Conservation (phyloP, 2,888 invertebrate species). For the Uropetala carovei region DNA sequence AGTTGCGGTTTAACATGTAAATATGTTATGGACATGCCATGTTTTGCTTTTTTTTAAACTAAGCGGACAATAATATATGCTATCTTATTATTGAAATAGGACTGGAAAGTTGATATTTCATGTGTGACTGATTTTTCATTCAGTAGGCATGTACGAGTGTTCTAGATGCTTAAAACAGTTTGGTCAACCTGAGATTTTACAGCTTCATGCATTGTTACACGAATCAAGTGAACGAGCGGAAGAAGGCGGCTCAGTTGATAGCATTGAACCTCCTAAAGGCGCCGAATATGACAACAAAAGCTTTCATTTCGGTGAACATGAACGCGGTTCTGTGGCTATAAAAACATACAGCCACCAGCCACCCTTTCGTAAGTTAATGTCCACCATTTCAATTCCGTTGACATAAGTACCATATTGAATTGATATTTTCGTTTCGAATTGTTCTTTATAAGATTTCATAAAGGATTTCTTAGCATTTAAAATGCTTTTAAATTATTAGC, state of each 20-base stretch:
- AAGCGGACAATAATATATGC: too few species aligned
- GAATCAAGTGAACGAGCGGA: conserved; percentile 64
- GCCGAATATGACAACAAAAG: conserved; percentile 20
- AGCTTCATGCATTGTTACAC: conserved; percentile 69
- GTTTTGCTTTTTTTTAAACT: background rate
- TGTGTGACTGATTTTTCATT: background rate
- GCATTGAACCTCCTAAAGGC: conserved; percentile 41
- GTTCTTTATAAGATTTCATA: background rate
- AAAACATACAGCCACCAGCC: background rate
- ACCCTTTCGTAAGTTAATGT: conserved; percentile 20
- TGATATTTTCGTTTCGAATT: background rate
- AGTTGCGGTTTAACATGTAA: background rate
- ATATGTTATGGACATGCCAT: background rate
- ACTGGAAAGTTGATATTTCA: too few species aligned
- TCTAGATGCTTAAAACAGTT: conserved; percentile 69
- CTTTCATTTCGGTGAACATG: background rate
- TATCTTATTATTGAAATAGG: too few species aligned
- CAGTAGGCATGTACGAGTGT: conserved; percentile 68
- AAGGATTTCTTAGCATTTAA: too few species aligned
- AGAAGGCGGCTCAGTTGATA: conserved; percentile 30
- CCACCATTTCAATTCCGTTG: background rate
- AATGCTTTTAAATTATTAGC: too few species aligned
- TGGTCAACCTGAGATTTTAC: conserved; percentile 68
- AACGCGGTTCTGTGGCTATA: background rate
- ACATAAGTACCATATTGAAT: background rate